Evolutionary conservation across 2,888 invertebrate genomes (phyloP).

Genomic region (Epirrhoe alternata): DNA sequence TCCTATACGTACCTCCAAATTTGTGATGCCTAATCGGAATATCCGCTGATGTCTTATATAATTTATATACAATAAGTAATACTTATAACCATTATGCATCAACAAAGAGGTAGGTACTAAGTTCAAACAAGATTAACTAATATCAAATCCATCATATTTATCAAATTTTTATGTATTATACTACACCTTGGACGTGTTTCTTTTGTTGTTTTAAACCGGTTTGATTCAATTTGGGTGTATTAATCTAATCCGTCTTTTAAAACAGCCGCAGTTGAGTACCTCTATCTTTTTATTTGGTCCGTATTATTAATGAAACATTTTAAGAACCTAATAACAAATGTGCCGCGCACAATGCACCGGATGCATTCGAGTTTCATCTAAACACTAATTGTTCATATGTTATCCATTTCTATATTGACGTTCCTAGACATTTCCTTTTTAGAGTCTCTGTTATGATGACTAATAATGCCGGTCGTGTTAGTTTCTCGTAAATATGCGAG

Average conservation of each 20-base stretch:
- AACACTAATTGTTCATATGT: slow-evolving; percentile 8
- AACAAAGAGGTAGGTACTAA: too few species aligned
- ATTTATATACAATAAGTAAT: too few species aligned
- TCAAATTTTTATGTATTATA: not conserved
- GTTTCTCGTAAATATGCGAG: slow-evolving; percentile 60
- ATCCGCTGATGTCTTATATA: too few species aligned
- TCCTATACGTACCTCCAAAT: too few species aligned
- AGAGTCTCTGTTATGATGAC: slow-evolving; percentile 33
- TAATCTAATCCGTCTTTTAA: not conserved
- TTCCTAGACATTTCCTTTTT: slow-evolving; percentile 22
- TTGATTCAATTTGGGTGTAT: not conserved
- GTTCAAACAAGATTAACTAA: not conserved
- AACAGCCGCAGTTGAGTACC: not conserved
- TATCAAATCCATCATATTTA: not conserved
- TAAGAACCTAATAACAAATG: not conserved
- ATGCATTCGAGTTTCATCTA: not conserved
- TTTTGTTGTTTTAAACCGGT: slow-evolving; percentile 3
- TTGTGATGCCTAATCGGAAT: too few species aligned
- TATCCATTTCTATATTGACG: slow-evolving; percentile 1
- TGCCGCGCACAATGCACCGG: slow-evolving; percentile 4
- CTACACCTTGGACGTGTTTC: slow-evolving; percentile 5
- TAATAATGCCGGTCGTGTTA: slow-evolving; percentile 51
- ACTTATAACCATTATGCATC: too few species aligned
- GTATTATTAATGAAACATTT: not conserved
- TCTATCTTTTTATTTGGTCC: not conserved